Evolutionary conservation across 1,140 invertebrate genomes (phyloP).

Genomic region (Laupala kohalensis): DNA sequence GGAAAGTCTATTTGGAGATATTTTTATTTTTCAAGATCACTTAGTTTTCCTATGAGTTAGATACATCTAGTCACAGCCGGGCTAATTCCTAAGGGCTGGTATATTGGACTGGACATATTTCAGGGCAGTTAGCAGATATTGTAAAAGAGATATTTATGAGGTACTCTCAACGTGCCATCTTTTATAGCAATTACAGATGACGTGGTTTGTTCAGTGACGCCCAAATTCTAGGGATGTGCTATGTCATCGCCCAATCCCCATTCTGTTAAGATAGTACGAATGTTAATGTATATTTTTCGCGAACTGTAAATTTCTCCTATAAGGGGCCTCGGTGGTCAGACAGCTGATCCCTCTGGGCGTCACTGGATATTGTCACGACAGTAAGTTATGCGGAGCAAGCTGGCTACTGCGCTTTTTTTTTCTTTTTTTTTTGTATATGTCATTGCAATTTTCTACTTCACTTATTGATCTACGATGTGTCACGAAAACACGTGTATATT

Average conservation of each 20-base stretch:
- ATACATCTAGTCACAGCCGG: neutral
- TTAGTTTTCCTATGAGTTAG: neutral
- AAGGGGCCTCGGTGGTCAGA: too few relatives aligned
- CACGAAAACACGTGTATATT: neutral
- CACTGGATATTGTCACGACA: neutral
- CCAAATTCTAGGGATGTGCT: too few relatives aligned
- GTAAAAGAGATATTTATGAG: neutral
- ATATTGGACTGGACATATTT: neutral
- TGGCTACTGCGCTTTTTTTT: neutral
- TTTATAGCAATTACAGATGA: neutral
- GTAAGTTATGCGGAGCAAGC: neutral
- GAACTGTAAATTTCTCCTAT: neutral
- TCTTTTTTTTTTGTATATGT: neutral
- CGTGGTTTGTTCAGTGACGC: too few relatives aligned
- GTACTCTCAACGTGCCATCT: neutral
- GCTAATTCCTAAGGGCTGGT: neutral
- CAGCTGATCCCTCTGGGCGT: neutral
- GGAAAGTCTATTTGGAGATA: neutral
- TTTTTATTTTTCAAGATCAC: neutral
- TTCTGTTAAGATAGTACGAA: neutral
- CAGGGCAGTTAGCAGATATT: neutral
- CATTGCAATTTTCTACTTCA: slow-evolving; percentile 2
- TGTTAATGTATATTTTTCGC: neutral
- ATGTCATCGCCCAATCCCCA: too few relatives aligned
- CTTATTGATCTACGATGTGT: slow-evolving; percentile 2